These are phyloP conservation scores for Microctenopoma lineatum DNA, from an alignment of 2,797 vertebrate species.

Conservation along the genomic window DNA sequence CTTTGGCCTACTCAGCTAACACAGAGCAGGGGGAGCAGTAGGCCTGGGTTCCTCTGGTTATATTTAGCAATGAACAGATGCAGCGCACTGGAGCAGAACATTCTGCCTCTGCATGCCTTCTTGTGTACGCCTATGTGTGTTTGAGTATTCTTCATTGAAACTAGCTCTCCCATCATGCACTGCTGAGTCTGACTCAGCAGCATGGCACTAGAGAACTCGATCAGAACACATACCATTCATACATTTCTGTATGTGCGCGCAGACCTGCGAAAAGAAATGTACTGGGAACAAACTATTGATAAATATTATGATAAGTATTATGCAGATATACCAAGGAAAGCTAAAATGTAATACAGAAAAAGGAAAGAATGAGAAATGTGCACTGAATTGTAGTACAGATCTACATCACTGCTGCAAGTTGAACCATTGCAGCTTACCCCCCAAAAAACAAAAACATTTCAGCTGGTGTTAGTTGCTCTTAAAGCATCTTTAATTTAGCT, in stretches of 20 bases:
- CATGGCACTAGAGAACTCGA: conserved; percentile 59
- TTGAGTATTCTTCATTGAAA: conserved; percentile 62
- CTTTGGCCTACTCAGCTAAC: conserved; percentile 64
- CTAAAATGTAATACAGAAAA: too few species aligned
- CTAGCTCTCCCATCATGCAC: conserved; percentile 70
- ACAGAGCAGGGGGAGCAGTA: conserved; percentile 56
- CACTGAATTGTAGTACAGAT: too few species aligned
- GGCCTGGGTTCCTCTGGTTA: conserved; percentile 72
- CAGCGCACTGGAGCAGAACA: conserved; percentile 74
- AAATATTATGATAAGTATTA: too few species aligned
- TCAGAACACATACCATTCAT: conserved; percentile 48
- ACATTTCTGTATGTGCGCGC: conserved; percentile 2
- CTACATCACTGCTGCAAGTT: too few species aligned
- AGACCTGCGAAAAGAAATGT: not conserved
- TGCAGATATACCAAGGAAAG: too few species aligned
- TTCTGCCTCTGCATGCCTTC: conserved; percentile 66
- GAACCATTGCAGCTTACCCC: too few species aligned
- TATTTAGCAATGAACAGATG: conserved; percentile 83
- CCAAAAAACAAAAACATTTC: too few species aligned
- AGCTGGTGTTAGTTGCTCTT: too few species aligned
- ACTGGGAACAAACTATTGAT: too few species aligned
- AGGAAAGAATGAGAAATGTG: too few species aligned
- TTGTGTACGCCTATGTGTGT: conserved; percentile 35
- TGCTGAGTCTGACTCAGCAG: conserved; percentile 76
- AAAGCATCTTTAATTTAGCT: too few species aligned